phyloP scores from a whole-genome alignment of 1,140 invertebrate species.

The Planococcus citri region DNA sequence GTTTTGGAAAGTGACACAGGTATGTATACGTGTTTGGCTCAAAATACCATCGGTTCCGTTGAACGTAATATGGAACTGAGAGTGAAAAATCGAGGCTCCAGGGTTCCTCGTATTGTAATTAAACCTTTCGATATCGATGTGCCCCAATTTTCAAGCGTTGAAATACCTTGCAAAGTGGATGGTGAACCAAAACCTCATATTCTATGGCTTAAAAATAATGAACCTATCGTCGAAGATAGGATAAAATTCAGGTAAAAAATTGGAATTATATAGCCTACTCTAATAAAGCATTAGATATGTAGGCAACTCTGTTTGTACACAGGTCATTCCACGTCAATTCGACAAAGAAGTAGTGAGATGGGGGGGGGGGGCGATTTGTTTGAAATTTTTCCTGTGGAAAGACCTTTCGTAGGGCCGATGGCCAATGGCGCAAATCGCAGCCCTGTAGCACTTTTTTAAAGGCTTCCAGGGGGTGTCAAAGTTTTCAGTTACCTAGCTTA shows the following conservation, averaged over 20 bases:
- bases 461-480: no score
- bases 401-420: no score
- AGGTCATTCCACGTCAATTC: no score
- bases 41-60: constrained; percentile 54
- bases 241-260: constrained; percentile 24
- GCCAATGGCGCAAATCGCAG: no score
- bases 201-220: constrained; percentile 69
- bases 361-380: no score
- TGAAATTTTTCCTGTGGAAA: no score
- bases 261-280: no score
- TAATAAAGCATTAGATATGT: no score
- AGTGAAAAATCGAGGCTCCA: constrained; percentile 39
- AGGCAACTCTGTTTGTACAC: no score
- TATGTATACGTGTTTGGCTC: constrained; percentile 65
- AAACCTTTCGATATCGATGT: constrained; percentile 62
- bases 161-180: constrained; percentile 63
- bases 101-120: constrained; percentile 43
- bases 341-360: no score
- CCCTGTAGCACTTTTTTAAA: no score
- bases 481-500: no score
- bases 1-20: constrained; percentile 55
- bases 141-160: constrained; percentile 54
- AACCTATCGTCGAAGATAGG: constrained; percentile 36
- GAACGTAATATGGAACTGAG: constrained; percentile 52
- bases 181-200: constrained; percentile 64